Conservation (phyloP, 2,797 vertebrate genomes). For the Lutjanus argentimaculatus region DNA sequence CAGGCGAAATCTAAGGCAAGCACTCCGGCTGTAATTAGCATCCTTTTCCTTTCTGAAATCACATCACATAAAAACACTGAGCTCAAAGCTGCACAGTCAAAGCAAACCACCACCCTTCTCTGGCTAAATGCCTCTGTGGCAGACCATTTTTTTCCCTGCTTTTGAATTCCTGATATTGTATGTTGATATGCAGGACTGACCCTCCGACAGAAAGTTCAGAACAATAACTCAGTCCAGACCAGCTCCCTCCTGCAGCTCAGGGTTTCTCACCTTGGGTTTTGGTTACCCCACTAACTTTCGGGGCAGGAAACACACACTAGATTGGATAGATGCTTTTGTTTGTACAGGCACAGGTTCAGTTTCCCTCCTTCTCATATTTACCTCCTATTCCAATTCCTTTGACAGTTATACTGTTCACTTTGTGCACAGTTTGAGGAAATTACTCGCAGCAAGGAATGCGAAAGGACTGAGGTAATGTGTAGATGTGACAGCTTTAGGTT, state of each 20-base stretch:
- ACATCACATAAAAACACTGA: conserved; percentile 70
- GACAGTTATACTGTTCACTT: conserved; percentile 65
- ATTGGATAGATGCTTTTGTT: conserved; percentile 76
- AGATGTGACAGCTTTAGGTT: conserved; percentile 35
- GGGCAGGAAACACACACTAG: conserved; percentile 76
- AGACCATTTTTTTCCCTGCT: conserved; percentile 30
- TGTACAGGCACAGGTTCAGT: conserved; percentile 73
- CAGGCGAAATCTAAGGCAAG: conserved; percentile 79
- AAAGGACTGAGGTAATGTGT: conserved; percentile 59
- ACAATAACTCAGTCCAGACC: conserved; percentile 70
- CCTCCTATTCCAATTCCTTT: conserved; percentile 61
- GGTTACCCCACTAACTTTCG: conserved; percentile 72
- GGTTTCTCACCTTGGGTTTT: conserved; percentile 72
- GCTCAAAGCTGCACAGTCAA: conserved; percentile 47
- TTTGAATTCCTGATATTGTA: conserved; percentile 67
- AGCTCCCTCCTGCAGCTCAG: conserved; percentile 59
- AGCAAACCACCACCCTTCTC: conserved; percentile 48
- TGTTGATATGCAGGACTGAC: conserved; percentile 69
- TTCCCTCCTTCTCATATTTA: conserved; percentile 67
- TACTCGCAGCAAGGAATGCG: conserved; percentile 58
- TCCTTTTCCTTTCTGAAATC: conserved; percentile 80
- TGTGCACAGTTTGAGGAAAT: conserved; percentile 64
- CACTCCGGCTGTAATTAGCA: conserved; percentile 80
- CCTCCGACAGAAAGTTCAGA: conserved; percentile 61
- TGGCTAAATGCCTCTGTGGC: conserved; percentile 38